These are phyloP conservation scores for Lates calcarifer DNA, from an alignment of 2,113 vertebrate species.

Conservation along the genomic window DNA sequence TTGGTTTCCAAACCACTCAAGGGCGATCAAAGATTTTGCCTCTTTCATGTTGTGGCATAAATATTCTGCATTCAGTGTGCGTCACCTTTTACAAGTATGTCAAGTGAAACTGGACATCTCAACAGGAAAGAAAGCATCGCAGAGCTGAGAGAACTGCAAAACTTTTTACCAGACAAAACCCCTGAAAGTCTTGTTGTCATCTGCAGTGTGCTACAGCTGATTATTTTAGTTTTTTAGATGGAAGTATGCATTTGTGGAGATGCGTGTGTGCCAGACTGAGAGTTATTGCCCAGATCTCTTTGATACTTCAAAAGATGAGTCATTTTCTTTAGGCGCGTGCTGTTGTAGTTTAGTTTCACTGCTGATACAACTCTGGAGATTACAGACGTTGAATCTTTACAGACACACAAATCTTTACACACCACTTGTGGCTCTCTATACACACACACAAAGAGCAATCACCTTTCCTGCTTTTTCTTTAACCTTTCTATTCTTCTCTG, in stretches of 20 bases:
- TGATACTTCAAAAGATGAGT: constrained; percentile 37
- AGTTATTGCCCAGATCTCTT: constrained; percentile 42
- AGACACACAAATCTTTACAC: background rate
- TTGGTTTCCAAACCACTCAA: constrained; percentile 34
- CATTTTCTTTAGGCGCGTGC: constrained; percentile 23
- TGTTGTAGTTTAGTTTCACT: constrained; percentile 22
- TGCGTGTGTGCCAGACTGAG: background rate
- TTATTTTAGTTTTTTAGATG: background rate
- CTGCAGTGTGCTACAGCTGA: background rate
- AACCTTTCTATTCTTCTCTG: background rate
- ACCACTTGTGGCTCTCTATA: background rate
- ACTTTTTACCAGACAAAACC: too few relatives aligned
- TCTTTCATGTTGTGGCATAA: constrained; percentile 42
- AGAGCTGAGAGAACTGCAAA: too few relatives aligned
- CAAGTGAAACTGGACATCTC: constrained; percentile 27
- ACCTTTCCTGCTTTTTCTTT: background rate
- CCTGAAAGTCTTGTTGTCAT: background rate
- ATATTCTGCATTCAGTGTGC: constrained; percentile 36
- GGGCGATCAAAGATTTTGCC: constrained; percentile 44
- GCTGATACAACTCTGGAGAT: constrained; percentile 26
- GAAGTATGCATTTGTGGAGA: constrained; percentile 2
- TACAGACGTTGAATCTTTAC: background rate
- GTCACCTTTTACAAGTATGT: background rate
- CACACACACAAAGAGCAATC: background rate
- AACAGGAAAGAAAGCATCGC: constrained; percentile 13